phyloP scores from a whole-genome alignment of 2,888 invertebrate genomes.

The Azorinus chamasolen region DNA sequence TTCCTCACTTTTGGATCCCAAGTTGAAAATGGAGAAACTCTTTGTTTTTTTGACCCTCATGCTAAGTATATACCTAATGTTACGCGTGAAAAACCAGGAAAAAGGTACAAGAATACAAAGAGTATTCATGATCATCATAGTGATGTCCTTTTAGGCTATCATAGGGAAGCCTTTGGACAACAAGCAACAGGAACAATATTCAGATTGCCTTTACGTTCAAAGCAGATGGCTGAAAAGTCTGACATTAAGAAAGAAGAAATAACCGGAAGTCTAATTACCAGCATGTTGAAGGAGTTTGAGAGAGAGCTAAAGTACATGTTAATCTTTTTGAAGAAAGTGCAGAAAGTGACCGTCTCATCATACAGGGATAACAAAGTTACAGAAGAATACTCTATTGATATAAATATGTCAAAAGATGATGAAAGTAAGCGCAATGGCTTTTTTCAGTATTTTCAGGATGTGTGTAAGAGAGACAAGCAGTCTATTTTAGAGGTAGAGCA shows the following conservation, averaged over 20 bases:
- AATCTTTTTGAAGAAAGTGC: constrained; percentile 61
- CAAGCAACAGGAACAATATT: constrained; percentile 58
- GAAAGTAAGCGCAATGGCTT: background rate
- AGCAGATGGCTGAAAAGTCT: constrained; percentile 73
- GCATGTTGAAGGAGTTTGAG: constrained; percentile 35
- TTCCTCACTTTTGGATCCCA: constrained; percentile 69
- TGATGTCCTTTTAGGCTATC: constrained; percentile 57
- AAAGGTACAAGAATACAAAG: constrained; percentile 43
- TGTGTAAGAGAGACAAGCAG: constrained; percentile 6
- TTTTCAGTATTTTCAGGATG: background rate
- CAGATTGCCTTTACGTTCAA: constrained; percentile 62
- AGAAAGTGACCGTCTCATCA: constrained; percentile 37
- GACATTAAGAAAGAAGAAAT: constrained; percentile 65
- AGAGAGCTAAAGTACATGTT: constrained; percentile 39
- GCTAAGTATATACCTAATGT: constrained; percentile 72
- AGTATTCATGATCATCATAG: constrained; percentile 20
- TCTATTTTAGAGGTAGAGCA: constrained; percentile 4
- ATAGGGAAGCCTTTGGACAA: constrained; percentile 40
- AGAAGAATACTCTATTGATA: background rate
- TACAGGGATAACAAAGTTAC: constrained; percentile 2
- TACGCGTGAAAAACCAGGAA: constrained; percentile 53
- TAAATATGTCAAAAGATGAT: background rate
- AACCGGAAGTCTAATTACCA: constrained; percentile 6
- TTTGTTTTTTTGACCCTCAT: constrained; percentile 83
- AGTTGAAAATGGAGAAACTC: constrained; percentile 68